Evolutionary conservation across 2,888 invertebrate species (phyloP), one percentile per base, ranked within the genome.

Genomic region (Lydus trimaculatus): DNA sequence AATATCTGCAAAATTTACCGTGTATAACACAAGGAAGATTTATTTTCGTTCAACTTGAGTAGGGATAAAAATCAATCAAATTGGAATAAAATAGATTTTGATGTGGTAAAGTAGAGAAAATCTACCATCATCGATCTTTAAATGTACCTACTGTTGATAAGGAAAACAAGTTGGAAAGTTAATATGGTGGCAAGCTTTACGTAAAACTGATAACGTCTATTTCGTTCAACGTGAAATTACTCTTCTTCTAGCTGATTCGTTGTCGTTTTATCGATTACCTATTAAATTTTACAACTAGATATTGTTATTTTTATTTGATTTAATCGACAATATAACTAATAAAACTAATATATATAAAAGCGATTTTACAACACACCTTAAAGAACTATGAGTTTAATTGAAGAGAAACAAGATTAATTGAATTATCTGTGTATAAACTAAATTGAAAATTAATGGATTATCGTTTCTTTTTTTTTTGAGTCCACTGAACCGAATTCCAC

Each of bases 401-500:
- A 11, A 23, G 20, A 9, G 20, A 20, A 23, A 48, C 17, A 20
- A 20, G 20, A 8, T 20, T 20, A 48, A 20, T 48, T 13, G 8
- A 43, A 48, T 48, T 11, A 11, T 48, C 43, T n/a, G n/a, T n/a
- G n/a, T n/a, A n/a, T n/a, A n/a, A 1, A 61, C 36, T 23, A 61
- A 61, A 61, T 33, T 61, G 39, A 20, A 61, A 36, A 61, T 61
- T 61, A 61, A 61, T 36, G n/a, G 61, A 61, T 25, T 59, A 20
- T 28, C 28, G 15, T 2, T 15, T 33, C 33, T 33, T 33, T 11
- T 33, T 39, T 20, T 39, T 61, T 48, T 36, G 25, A 36, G 33
- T 61, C 20, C 61, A 61, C 7, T n/a, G 61, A 60, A 36, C 61
- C 15, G 39, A 17, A 61, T 36, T 61, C 20, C 0, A 13, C 59